Conservation (phyloP, 2,797 vertebrate species). For the Picus viridis region DNA sequence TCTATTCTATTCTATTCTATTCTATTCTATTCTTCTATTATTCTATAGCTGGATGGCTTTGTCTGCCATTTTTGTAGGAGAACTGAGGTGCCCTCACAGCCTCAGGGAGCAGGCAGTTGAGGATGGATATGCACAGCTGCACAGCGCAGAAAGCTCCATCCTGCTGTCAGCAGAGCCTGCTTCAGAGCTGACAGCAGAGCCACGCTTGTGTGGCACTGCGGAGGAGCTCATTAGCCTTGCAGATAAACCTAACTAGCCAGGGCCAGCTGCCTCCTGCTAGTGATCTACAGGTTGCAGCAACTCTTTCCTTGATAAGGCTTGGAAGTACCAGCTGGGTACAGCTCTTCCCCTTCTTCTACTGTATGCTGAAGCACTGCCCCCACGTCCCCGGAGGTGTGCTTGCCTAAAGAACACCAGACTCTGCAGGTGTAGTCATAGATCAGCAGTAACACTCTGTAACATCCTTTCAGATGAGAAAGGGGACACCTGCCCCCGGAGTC, state of each 20-base stretch:
- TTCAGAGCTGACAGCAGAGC: not conserved
- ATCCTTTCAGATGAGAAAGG: not conserved
- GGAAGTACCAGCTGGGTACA: not conserved
- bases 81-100: not conserved
- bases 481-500: not conserved
- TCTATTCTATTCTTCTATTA: no score
- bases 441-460: not conserved
- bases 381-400: not conserved
- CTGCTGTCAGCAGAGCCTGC: not conserved
- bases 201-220: not conserved
- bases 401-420: not conserved
- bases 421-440: not conserved
- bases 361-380: not conserved
- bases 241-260: not conserved
- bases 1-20: no score
- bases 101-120: not conserved
- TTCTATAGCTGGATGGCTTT: not conserved
- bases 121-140: not conserved
- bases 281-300: not conserved
- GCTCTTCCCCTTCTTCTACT: not conserved
- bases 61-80: not conserved
- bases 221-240: constrained; percentile 13
- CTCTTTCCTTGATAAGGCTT: not conserved
- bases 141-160: not conserved
- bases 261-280: not conserved